Evolutionary conservation across 2,113 vertebrate genomes (phyloP), one percentile per base, ranked within the genome.

Genomic region (Sus scrofa): DNA sequence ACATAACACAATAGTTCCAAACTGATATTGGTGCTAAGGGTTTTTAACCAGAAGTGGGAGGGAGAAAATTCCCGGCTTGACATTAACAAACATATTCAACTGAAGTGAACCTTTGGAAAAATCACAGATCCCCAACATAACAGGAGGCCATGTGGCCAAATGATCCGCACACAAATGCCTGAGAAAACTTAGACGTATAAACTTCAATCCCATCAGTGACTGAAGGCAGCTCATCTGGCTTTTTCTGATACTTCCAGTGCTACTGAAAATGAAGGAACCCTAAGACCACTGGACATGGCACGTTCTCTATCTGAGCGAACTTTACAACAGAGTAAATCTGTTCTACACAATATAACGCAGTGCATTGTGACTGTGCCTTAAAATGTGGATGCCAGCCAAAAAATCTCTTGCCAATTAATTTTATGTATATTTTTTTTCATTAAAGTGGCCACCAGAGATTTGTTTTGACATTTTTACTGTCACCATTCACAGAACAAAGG

Each of bases 81-180:
- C 86, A 91, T 89, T 83, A 96, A 95, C 74, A 78, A 82, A 94
- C 86, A 96, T 70, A 92, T 89, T 95, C 86, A 94, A 96, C 73
- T 89, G 89, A 97, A 97, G 97, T 97, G 97, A 98, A 98, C 96
- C 97, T 97, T 96, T 97, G 97, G 96, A 97, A 90, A 98, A 97
- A 96, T 97, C 96, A 97, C 97, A 98, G 97, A 98, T 97, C 95
- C 86, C 96, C 95, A 95, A 84, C 90, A 95, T 97, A 98, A 94
- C 97, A 98, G 97, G 94, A 98, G 97, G 95, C 95, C 95, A 87
- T 96, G 87, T 97, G 71, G 94, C 95, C 98, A 96, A 98, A 98
- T 56, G 97, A 96, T 98, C 92, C 98, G 95, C 73, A 15, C 89
- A 13, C 95, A 98, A 94, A 91, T 95, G 96, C 96, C 91, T 86